Evolutionary conservation across 1,140 invertebrate species (phyloP).

Genomic region (Whitmania pigra): DNA sequence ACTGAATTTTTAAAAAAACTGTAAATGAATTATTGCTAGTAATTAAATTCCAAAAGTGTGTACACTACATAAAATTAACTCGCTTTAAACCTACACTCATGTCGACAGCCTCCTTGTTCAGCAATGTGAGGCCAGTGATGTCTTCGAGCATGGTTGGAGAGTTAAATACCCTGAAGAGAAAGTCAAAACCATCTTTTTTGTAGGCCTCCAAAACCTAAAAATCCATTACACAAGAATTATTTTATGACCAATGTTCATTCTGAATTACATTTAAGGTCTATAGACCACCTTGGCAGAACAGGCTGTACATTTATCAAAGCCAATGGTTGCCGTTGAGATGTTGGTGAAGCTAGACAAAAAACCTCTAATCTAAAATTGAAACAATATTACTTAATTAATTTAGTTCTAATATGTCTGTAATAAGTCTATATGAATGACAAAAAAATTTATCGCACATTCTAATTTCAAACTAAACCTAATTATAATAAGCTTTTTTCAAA

Average conservation of each 20-base stretch:
- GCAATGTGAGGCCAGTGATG: conserved; percentile 66
- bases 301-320: conserved; percentile 80
- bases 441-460: too few species aligned
- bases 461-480: not conserved
- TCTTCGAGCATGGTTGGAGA: conserved; percentile 70
- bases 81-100: conserved; percentile 31
- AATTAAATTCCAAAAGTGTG: too few species aligned
- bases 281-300: conserved; percentile 56
- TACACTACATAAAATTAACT: too few species aligned
- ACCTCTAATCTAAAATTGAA: conserved; percentile 55
- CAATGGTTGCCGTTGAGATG: conserved; percentile 63
- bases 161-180: conserved; percentile 72
- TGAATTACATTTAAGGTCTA: not conserved
- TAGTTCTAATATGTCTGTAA: too few species aligned
- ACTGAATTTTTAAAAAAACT: conserved; percentile 1
- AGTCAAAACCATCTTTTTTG: conserved; percentile 55
- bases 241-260: too few species aligned
- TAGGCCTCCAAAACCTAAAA: conserved; percentile 57
- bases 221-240: not conserved
- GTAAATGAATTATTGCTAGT: too few species aligned
- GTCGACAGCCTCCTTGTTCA: conserved; percentile 46
- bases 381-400: not conserved
- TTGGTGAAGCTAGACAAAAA: conserved; percentile 69
- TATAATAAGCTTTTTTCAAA: not conserved
- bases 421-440: too few species aligned